Conservation (phyloP, 2,797 vertebrate genomes). For the Bryconaethiops microstoma region DNA sequence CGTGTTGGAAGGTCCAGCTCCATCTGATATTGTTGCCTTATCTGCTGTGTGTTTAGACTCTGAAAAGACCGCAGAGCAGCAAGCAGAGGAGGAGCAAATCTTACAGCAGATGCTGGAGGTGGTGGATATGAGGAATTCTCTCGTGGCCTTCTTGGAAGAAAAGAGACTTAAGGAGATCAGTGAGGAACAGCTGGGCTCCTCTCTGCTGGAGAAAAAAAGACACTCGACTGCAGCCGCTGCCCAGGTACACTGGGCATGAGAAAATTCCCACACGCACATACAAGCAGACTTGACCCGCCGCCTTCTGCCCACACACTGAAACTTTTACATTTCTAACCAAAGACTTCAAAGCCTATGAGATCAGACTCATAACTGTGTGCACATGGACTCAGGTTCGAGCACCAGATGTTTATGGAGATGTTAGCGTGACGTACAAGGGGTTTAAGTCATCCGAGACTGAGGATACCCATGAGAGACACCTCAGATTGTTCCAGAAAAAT, state of each 20-base stretch:
- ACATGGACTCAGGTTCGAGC: conserved; percentile 33
- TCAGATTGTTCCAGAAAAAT: conserved; percentile 18
- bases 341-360: conserved; percentile 38
- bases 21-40: too few relatives aligned
- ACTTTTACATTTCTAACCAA: conserved; percentile 48
- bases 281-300: conserved; percentile 1
- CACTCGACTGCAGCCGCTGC: conserved; percentile 65
- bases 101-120: conserved; percentile 85
- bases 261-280: not conserved
- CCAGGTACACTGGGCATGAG: conserved; percentile 77
- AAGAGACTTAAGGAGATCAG: conserved; percentile 85
- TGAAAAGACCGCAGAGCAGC: conserved; percentile 79
- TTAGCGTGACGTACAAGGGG: not conserved
- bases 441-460: not conserved
- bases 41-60: conserved; percentile 68
- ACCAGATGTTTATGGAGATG: not conserved
- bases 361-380: conserved; percentile 34
- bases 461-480: conserved; percentile 25
- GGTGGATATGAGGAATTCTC: conserved; percentile 86
- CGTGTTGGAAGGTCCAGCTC: too few relatives aligned
- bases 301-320: conserved; percentile 28
- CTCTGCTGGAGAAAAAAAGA: conserved; percentile 74
- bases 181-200: conserved; percentile 66
- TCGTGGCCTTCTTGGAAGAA: conserved; percentile 89
- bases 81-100: conserved; percentile 74